Percentiles rank a stretch among this genome's conserved stretches.
Conservation (phyloP, 2,888 invertebrate species). For the Heteromyza rotundicornis region DNA sequence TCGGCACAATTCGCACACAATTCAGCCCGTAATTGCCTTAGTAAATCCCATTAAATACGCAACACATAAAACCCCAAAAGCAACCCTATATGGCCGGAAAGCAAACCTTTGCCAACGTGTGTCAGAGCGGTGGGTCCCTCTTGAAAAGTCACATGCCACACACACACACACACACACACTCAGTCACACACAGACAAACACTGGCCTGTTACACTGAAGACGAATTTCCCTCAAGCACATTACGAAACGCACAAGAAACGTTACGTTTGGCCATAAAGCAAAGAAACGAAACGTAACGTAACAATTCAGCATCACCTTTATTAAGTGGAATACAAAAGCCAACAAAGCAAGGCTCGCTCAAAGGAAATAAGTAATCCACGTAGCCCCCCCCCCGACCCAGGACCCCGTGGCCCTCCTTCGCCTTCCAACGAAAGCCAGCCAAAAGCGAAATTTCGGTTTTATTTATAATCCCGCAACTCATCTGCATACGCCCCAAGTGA, state of each 20-base stretch:
- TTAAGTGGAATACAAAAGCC: slow-evolving; percentile 6
- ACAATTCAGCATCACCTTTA: slow-evolving; percentile 7
- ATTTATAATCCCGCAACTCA: slow-evolving; percentile 1
- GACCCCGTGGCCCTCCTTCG: too few relatives aligned
- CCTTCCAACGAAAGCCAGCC: not conserved
- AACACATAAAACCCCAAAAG: not conserved
- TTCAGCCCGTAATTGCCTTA: slow-evolving; percentile 6
- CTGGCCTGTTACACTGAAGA: not conserved
- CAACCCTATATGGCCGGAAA: not conserved
- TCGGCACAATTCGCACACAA: slow-evolving; percentile 4
- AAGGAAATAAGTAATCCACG: not conserved
- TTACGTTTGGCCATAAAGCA: not conserved
- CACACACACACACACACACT: not conserved
- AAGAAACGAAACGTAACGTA: not conserved
- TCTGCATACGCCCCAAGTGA: slow-evolving; percentile 1
- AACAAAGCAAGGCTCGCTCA: not conserved
- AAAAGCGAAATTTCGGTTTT: slow-evolving; percentile 1
- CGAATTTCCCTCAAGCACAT: not conserved
- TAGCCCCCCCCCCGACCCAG: too few relatives aligned
- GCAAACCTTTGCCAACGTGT: too few relatives aligned
- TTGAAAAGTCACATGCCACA: not conserved
- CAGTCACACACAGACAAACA: not conserved
- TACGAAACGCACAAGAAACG: not conserved
- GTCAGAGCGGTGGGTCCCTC: too few relatives aligned
- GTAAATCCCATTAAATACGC: not conserved